Evolutionary conservation across 2,888 invertebrate genomes (phyloP).

Genomic region (Drosophila neotestacea): DNA sequence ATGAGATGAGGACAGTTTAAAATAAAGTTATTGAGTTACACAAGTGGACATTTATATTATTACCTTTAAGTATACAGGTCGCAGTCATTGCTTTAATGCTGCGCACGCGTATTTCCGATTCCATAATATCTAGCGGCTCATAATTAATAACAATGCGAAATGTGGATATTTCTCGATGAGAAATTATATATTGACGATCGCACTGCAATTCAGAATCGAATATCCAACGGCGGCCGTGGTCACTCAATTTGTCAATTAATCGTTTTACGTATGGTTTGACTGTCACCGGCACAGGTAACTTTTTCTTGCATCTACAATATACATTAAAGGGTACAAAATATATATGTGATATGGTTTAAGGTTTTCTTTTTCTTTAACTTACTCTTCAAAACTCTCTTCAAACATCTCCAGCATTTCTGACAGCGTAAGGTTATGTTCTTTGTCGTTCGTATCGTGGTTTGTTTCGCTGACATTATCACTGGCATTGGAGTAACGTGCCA

Average conservation of each 20-base stretch:
- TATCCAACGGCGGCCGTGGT: slow-evolving; percentile 68
- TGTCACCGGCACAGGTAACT: not conserved
- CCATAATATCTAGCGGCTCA: slow-evolving; percentile 50
- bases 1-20: not conserved
- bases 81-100: slow-evolving; percentile 27
- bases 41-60: not conserved
- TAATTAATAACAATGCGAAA: slow-evolving; percentile 57
- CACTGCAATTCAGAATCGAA: slow-evolving; percentile 66
- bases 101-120: slow-evolving; percentile 50
- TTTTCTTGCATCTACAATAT: slow-evolving; percentile 13
- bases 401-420: slow-evolving; percentile 32
- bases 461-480: slow-evolving; percentile 14
- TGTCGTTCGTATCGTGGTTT: not conserved
- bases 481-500: slow-evolving; percentile 19
- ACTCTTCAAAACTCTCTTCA: slow-evolving; percentile 24
- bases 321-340: not conserved
- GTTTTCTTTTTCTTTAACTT: slow-evolving; percentile 3
- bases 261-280: slow-evolving; percentile 37
- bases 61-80: slow-evolving; percentile 8
- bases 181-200: slow-evolving; percentile 48
- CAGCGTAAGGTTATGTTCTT: not conserved
- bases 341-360: not conserved
- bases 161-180: slow-evolving; percentile 44
- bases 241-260: slow-evolving; percentile 40
- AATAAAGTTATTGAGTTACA: not conserved